Evolutionary conservation across 92 coral and sea anemone species (phyloP).

Genomic region (Epizoanthus scotinus): DNA sequence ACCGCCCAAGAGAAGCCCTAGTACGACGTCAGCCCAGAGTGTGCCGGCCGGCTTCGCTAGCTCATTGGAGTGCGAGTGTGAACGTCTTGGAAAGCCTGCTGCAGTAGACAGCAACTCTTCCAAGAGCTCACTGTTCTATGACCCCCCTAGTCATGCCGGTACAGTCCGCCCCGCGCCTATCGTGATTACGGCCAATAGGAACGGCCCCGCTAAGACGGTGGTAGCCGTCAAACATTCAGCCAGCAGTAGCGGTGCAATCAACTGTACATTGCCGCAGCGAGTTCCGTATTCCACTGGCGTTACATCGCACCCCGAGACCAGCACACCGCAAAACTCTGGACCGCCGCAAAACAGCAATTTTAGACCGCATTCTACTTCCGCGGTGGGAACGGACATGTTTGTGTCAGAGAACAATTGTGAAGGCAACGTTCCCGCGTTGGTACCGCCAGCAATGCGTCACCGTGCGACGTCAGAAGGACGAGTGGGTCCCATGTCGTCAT

Average conservation of each 20-base stretch:
- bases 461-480: slow-evolving; percentile 61
- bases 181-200: slow-evolving; percentile 63
- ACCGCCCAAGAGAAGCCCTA: slow-evolving; percentile 39
- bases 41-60: slow-evolving; percentile 31
- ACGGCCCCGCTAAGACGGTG: slow-evolving; percentile 74
- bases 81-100: slow-evolving; percentile 43
- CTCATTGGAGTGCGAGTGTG: slow-evolving; percentile 80
- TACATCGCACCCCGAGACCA: slow-evolving; percentile 33
- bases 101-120: slow-evolving; percentile 42
- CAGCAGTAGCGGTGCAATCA: slow-evolving; percentile 25
- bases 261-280: slow-evolving; percentile 2
- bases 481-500: slow-evolving; percentile 29
- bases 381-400: slow-evolving; percentile 29
- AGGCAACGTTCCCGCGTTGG: slow-evolving; percentile 32
- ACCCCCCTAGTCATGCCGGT: slow-evolving; percentile 49
- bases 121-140: slow-evolving; percentile 61
- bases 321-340: slow-evolving; percentile 36
- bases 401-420: slow-evolving; percentile 28
- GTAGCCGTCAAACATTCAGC: slow-evolving; percentile 58
- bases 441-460: slow-evolving; percentile 44
- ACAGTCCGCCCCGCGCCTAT: slow-evolving; percentile 79
- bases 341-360: slow-evolving; percentile 19
- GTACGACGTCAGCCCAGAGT: slow-evolving; percentile 27
- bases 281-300: slow-evolving; percentile 19
- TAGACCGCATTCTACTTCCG: slow-evolving; percentile 41